phyloP scores from a whole-genome alignment of 2,113 vertebrate genomes.

The Hippocampus barbouri region DNA sequence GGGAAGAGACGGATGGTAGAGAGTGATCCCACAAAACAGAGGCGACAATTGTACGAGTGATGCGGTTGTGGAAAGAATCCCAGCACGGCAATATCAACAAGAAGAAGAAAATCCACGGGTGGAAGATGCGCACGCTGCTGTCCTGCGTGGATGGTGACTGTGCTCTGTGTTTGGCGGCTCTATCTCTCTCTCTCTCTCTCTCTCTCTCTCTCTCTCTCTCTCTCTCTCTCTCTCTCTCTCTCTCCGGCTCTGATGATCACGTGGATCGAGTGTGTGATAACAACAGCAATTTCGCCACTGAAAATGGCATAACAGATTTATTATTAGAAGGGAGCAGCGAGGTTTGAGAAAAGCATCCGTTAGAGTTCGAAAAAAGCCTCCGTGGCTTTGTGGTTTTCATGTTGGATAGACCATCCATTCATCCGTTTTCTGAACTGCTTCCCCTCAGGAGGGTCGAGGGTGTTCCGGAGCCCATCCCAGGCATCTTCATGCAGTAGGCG shows the following conservation, averaged over 20 bases:
- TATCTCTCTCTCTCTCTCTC: not conserved
- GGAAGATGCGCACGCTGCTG: slow-evolving; percentile 1
- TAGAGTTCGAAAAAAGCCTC: no score
- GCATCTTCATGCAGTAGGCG: no score
- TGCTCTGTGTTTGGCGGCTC: not conserved
- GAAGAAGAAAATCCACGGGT: slow-evolving; percentile 53
- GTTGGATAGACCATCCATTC: no score
- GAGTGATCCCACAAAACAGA: slow-evolving; percentile 3
- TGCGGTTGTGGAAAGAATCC: slow-evolving; percentile 48
- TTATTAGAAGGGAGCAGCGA: no score
- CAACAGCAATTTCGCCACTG: no score
- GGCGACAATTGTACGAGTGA: slow-evolving; percentile 24
- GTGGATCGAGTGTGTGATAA: no score
- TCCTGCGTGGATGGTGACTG: not conserved
- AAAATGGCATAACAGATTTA: no score
- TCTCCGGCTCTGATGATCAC: not conserved
- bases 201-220: not conserved
- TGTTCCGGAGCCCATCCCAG: no score
- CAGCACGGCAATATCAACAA: slow-evolving; percentile 8
- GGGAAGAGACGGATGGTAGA: slow-evolving; percentile 13
- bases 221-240: slow-evolving; percentile 3
- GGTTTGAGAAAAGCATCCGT: no score
- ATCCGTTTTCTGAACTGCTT: no score
- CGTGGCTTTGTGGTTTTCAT: no score
- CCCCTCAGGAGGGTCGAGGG: no score